These are phyloP conservation scores for Maniola hyperantus DNA, from an alignment of 2,888 invertebrate genomes.

Conservation along the genomic window DNA sequence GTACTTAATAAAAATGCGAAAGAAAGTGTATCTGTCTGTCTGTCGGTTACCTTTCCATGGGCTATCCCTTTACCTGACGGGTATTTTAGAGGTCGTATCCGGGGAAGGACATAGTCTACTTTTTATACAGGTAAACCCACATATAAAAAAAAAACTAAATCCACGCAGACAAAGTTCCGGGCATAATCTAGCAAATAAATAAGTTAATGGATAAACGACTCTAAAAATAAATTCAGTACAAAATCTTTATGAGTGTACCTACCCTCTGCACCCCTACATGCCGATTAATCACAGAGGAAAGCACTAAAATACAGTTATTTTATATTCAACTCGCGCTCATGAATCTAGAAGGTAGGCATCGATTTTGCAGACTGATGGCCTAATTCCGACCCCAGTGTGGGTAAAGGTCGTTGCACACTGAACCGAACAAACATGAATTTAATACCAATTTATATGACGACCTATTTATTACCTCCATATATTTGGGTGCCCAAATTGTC, in stretches of 20 bases:
- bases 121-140: too few species aligned
- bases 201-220: neutral
- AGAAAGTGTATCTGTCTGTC: too few species aligned
- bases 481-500: too few species aligned
- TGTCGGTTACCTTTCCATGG: too few species aligned
- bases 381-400: conserved; percentile 57
- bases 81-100: too few species aligned
- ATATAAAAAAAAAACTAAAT: too few species aligned
- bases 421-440: conserved; percentile 16
- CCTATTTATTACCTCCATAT: too few species aligned
- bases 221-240: neutral
- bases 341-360: conserved; percentile 39
- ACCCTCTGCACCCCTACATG: neutral
- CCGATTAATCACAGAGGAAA: conserved; percentile 14
- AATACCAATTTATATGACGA: neutral
- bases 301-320: conserved; percentile 24
- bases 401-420: conserved; percentile 30
- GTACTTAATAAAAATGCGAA: too few species aligned
- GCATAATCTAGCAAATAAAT: too few species aligned
- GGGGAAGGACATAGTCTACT: too few species aligned
- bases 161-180: too few species aligned
- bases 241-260: neutral
- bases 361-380: conserved; percentile 50
- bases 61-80: too few species aligned
- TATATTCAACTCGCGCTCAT: conserved; percentile 34